These are phyloP conservation scores for Scatophagus argus DNA, from an alignment of 2,113 vertebrate genomes.

Conservation along the genomic window DNA sequence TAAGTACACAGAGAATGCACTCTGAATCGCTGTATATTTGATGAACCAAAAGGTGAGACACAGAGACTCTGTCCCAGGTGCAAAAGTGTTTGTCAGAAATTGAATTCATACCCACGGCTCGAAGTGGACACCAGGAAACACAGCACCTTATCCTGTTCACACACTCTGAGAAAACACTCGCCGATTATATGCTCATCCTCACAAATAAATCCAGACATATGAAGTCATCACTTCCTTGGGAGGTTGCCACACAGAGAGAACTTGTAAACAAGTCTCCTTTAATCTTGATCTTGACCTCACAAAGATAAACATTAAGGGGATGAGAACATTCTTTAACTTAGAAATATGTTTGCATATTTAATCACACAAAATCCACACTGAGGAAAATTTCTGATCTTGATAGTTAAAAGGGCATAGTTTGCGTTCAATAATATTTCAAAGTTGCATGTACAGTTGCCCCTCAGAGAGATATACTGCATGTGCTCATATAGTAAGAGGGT, in stretches of 20 bases:
- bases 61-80: constrained; percentile 29
- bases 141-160: too few relatives aligned
- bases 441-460: background rate
- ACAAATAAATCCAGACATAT: background rate
- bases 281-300: constrained; percentile 28
- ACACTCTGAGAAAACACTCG: constrained; percentile 8
- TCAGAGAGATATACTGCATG: background rate
- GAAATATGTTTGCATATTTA: constrained; percentile 46
- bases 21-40: background rate
- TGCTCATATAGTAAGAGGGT: background rate
- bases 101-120: constrained; percentile 56
- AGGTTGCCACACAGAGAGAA: background rate
- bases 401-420: constrained; percentile 41
- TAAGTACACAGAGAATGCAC: constrained; percentile 36
- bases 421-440: constrained; percentile 15
- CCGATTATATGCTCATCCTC: constrained; percentile 5
- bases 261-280: background rate
- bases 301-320: constrained; percentile 29
- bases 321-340: constrained; percentile 1
- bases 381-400: constrained; percentile 31
- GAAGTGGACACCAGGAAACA: constrained; percentile 46
- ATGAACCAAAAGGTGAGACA: too few relatives aligned
- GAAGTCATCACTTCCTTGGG: background rate
- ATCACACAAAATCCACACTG: constrained; percentile 35
- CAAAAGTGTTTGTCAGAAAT: constrained; percentile 48